Conservation (phyloP, 1,140 invertebrate species). For the Schlechtendalia chinensis region DNA sequence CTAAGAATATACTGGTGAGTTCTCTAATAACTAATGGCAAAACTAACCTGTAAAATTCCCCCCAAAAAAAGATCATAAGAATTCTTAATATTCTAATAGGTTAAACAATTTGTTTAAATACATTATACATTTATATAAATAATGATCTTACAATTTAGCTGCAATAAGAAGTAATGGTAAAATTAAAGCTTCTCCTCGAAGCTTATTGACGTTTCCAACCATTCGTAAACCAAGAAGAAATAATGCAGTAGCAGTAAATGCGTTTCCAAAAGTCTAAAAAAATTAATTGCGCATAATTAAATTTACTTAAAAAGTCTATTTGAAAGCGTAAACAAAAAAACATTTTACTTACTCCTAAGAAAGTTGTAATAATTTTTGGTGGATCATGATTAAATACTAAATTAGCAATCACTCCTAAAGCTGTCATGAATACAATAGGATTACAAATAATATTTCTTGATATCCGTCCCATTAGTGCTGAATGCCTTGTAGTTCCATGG, state of each 20-base stretch:
- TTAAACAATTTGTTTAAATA: background rate
- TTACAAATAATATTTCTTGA: constrained; percentile 69
- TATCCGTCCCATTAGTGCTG: constrained; percentile 48
- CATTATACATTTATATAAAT: constrained; percentile 49
- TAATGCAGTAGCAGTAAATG: constrained; percentile 86
- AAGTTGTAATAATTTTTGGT: constrained; percentile 70
- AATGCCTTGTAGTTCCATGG: constrained; percentile 13
- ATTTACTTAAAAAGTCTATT: background rate
- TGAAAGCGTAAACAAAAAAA: background rate
- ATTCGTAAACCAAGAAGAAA: constrained; percentile 88
- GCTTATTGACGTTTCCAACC: constrained; percentile 82
- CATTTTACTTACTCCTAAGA: constrained; percentile 66
- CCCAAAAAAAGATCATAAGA: background rate
- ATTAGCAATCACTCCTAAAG: constrained; percentile 86
- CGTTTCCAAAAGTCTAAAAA: constrained; percentile 72
- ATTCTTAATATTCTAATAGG: background rate
- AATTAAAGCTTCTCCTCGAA: constrained; percentile 73
- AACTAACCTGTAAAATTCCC: constrained; percentile 69
- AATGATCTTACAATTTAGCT: constrained; percentile 76
- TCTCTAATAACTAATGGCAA: constrained; percentile 85
- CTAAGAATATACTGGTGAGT: constrained; percentile 69
- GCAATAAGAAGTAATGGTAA: constrained; percentile 82
- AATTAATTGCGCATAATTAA: constrained; percentile 7
- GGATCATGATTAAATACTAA: constrained; percentile 75
- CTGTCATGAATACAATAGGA: constrained; percentile 89